phyloP scores from a whole-genome alignment of 2,797 vertebrate genomes.

The Enteromius radiatus region DNA sequence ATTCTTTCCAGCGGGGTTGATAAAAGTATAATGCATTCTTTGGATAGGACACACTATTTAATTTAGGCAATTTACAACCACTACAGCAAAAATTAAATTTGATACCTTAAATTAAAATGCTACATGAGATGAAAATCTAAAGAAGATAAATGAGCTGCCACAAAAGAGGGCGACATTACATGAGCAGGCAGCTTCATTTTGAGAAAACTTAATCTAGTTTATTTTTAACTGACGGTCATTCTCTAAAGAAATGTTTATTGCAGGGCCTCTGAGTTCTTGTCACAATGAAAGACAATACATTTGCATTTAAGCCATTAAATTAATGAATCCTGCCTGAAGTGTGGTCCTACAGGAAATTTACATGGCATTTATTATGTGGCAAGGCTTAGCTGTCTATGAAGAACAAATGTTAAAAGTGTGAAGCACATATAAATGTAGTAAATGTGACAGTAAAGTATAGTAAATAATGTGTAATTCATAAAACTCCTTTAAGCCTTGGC shows the following conservation, averaged over 20 bases:
- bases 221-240: slow-evolving; percentile 1
- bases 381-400: neutral
- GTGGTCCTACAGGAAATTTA: neutral
- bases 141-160: slow-evolving; percentile 40
- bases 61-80: slow-evolving; percentile 59
- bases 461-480: neutral
- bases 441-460: slow-evolving; percentile 25
- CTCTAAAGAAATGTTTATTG: slow-evolving; percentile 22
- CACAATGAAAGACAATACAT: neutral
- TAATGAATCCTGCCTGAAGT: neutral
- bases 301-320: slow-evolving; percentile 1
- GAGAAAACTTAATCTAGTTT: slow-evolving; percentile 34
- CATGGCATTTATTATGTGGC: neutral
- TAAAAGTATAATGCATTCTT: slow-evolving; percentile 38
- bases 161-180: slow-evolving; percentile 45
- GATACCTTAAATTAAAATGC: slow-evolving; percentile 50
- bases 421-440: slow-evolving; percentile 21
- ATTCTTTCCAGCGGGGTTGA: slow-evolving; percentile 3
- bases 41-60: slow-evolving; percentile 50
- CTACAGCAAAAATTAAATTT: slow-evolving; percentile 38
- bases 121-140: slow-evolving; percentile 39
- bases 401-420: neutral
- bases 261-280: neutral
- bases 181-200: slow-evolving; percentile 41
- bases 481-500: neutral